Evolutionary conservation across 2,113 vertebrate species (phyloP).

Genomic region (Eulemur macaco): DNA sequence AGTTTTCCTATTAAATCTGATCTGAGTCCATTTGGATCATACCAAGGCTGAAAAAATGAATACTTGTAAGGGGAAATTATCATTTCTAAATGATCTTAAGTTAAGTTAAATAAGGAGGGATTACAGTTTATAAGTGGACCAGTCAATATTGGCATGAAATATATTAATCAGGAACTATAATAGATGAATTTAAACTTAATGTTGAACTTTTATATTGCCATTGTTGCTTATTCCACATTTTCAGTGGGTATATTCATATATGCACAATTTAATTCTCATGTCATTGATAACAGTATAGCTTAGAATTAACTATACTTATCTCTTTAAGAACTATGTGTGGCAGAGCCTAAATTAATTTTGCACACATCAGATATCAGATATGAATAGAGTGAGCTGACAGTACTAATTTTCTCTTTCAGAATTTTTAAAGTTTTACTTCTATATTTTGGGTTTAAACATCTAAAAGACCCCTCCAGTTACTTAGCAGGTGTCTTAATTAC

Average conservation of each 20-base stretch:
- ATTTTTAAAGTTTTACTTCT: neutral
- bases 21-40: neutral
- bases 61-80: neutral
- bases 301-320: neutral
- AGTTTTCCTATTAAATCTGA: neutral
- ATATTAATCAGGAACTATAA: neutral
- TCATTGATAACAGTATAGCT: neutral
- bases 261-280: neutral
- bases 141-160: neutral
- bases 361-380: neutral
- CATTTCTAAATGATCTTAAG: neutral
- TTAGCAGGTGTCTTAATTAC: neutral
- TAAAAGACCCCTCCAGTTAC: neutral
- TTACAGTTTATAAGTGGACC: neutral
- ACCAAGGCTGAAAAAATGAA: neutral
- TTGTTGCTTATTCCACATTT: neutral
- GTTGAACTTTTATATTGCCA: neutral
- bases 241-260: neutral
- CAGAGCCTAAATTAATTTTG: conserved; percentile 11
- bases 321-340: neutral
- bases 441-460: neutral
- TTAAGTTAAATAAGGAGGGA: neutral
- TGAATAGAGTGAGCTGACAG: neutral
- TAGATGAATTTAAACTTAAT: neutral
- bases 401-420: neutral